Base-by-base conservation (phyloP, 2,113 vertebrate genomes). In the Erpornis zantholeuca region DNA sequence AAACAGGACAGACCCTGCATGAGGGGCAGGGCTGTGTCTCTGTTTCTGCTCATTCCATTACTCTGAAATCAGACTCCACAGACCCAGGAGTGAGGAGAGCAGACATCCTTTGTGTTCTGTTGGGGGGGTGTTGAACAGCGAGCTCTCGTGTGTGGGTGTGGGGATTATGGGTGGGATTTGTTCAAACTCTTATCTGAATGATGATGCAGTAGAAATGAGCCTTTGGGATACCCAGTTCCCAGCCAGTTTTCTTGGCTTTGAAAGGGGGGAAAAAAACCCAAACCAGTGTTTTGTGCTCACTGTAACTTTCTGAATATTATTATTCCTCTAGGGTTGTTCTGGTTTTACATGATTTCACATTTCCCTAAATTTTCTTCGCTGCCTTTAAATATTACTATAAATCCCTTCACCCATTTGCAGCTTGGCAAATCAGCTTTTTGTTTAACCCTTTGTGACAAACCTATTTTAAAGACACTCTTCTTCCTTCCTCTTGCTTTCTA, bases 381-480 rank as follows among this genome's bases (percentile, higher is more conserved):
- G 75, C 64, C 35, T 90, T 80, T 82, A 73, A 90, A 83, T 20
- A 38, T 63, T 70, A 47, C 54, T 77, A 42, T 63, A 93, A 93
- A 92, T 88, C 71, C 72, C 56, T 82, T 90, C 83, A 83, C 35
- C 60, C 44, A 15, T 56, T 75, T 79, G 52, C 49, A 93, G 76
- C 69, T 63, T 33, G 28, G 75, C 44, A 92, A 77, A 91, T 76
- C 89, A 64, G 59, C 82, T 91, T 95, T 85, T 78, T 76, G 53
- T 79, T 96, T 96, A 95, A 95, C 89, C 66, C 78, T 96, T 91
- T 95, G 61, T 69, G 66, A 72, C 63, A 76, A 84, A 76, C 54
- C 59, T 36, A 29, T 64, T 76, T 85, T 77, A 50, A 91, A 79
- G 36, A 45, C 0, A 3, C 21, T 65, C 54, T 47, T 63, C 35